Base-by-base conservation (phyloP, 2,888 invertebrate species). In the Automeris io region DNA sequence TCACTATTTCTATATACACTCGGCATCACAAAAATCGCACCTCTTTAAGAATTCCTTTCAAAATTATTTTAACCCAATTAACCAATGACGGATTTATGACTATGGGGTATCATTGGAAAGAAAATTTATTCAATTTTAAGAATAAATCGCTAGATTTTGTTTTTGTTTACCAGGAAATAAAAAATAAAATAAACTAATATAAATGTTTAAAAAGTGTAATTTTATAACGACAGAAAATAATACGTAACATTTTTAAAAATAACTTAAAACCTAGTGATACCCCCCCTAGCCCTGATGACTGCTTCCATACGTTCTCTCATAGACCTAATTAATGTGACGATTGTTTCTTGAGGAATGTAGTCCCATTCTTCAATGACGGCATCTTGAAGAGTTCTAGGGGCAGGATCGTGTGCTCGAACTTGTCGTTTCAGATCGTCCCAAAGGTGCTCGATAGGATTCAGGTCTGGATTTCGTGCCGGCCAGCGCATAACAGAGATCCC, bases 291-390 rank as follows among this genome's bases (percentile, higher is more conserved):
- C 2, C 19, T 35, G 0, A 39, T 39, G 12, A 39, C 13, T 12
- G 33, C 29, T 29, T 7, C 19, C 19, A 29, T 18, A 16, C 39
- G 37, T 13, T 33, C 33, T 32, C 33, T 21, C 25, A 35, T 36
- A 7, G 21, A 32, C 0, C 8, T 18, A 7, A 40, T 32, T 18
- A 36, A 24, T 6, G 33, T 39, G 6, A 34, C 18, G 2, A 41
- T 18, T 3, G 9, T 23, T 19, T 40, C 34, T 37, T 43, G 35
- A 18, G 40, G 35, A 22, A 39, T 35, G 23, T 23, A 33, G 12
- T 42, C 26, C 40, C 38, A 40, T 39, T 45, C 37, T 33, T 37
- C 40, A 21, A 23, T 13, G n/a, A 39, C 21, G 32, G 39, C 42
- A 29, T 24, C 29, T 38, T 45, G 49, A 24, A 24, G 24, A 8